Evolutionary conservation across 2,113 vertebrate genomes (phyloP).

Genomic region (Hippocampus mohnikei): DNA sequence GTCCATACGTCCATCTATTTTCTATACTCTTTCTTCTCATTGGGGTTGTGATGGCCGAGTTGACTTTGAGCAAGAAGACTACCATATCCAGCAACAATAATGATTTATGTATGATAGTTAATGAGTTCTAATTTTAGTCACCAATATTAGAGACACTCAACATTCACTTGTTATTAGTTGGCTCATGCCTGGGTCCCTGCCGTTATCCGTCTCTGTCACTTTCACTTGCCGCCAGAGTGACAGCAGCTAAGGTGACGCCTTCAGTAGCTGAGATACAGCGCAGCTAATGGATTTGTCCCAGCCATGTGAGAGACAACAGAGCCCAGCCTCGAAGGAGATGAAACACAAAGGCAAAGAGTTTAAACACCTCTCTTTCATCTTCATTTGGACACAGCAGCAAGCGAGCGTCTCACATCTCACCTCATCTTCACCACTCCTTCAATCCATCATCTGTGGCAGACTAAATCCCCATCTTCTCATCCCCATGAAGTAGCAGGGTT

Average conservation of each 20-base stretch:
- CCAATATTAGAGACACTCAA: not conserved
- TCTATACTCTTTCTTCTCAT: not conserved
- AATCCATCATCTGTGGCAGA: constrained; percentile 69
- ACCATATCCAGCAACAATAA: not conserved
- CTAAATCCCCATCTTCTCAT: constrained; percentile 56
- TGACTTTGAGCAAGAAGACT: not conserved
- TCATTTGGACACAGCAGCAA: constrained; percentile 66
- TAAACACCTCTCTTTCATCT: constrained; percentile 62
- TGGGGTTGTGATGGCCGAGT: not conserved
- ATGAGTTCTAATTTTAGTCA: constrained; percentile 3
- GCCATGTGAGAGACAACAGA: constrained; percentile 56
- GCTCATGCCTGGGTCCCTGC: constrained; percentile 13
- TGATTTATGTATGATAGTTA: not conserved
- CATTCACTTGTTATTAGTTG: constrained; percentile 2
- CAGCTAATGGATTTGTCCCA: constrained; percentile 70
- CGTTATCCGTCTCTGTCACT: constrained; percentile 36
- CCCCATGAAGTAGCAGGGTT: constrained; percentile 31
- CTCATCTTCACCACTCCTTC: constrained; percentile 57
- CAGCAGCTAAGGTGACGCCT: constrained; percentile 52
- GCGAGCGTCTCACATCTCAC: constrained; percentile 67
- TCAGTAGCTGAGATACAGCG: constrained; percentile 56
- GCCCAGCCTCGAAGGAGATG: constrained; percentile 45
- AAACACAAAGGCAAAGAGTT: constrained; percentile 55
- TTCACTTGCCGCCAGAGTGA: constrained; percentile 37
- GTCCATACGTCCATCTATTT: not conserved